A percentile compares a stretch with the other conserved stretches of the same genome.
phyloP scores from a whole-genome alignment of 2,113 vertebrate genomes.

The Gobio gobio region DNA sequence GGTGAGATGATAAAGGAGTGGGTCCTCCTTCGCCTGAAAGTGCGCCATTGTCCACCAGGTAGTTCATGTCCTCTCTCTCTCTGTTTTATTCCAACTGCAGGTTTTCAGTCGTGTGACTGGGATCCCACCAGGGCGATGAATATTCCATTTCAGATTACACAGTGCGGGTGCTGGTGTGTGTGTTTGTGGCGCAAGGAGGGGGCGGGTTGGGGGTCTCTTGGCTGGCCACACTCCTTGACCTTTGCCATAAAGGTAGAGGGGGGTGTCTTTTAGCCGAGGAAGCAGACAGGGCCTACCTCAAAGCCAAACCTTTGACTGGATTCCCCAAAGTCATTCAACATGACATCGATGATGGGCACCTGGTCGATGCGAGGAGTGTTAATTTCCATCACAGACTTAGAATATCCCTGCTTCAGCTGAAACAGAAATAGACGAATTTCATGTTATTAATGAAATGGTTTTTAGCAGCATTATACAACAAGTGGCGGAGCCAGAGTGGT shows the following conservation, averaged over 20 bases:
- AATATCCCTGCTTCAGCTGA: constrained; percentile 91
- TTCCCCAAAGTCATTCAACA: constrained; percentile 99
- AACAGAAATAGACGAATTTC: constrained; percentile 23
- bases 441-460: neutral
- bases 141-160: constrained; percentile 62
- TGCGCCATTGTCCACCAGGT: constrained; percentile 81
- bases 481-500: too few species aligned
- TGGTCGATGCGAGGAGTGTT: constrained; percentile 98
- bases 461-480: neutral
- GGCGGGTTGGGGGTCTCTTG: constrained; percentile 73
- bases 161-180: constrained; percentile 46
- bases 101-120: constrained; percentile 85
- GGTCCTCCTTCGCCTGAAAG: constrained; percentile 71
- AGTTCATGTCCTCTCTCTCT: constrained; percentile 76
- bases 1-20: neutral
- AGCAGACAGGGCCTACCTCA: constrained; percentile 95
- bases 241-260: constrained; percentile 58
- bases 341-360: constrained; percentile 95
- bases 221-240: constrained; percentile 65
- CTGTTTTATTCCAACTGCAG: constrained; percentile 75
- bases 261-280: constrained; percentile 87
- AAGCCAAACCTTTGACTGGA: constrained; percentile 98
- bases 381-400: constrained; percentile 92
- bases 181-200: constrained; percentile 77
- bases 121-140: constrained; percentile 80